These are phyloP conservation scores for Drosophila pseudoobscura DNA, from an alignment of 1,140 invertebrate genomes.

Conservation along the genomic window DNA sequence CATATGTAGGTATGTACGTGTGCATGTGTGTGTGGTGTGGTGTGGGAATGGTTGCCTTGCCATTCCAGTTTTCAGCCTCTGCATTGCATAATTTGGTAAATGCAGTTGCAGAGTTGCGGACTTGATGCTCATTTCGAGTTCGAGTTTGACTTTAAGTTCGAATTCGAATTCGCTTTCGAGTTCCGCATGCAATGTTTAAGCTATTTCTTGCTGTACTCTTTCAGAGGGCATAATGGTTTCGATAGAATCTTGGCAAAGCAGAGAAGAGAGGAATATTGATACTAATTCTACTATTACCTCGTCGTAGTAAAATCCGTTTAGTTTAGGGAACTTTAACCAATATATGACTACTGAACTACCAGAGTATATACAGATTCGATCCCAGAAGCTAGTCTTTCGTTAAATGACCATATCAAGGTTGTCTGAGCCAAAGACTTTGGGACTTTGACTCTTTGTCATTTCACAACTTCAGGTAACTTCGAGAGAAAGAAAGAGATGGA, in stretches of 20 bases:
- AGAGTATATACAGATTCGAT: not conserved
- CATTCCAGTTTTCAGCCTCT: conserved; percentile 60
- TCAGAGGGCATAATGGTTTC: not conserved
- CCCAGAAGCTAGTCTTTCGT: not conserved
- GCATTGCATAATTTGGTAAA: conserved; percentile 52
- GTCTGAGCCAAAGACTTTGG: conserved; percentile 38
- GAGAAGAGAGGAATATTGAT: too few relatives aligned
- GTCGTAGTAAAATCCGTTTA: too few relatives aligned
- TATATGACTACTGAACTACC: too few relatives aligned
- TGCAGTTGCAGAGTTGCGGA: conserved; percentile 26
- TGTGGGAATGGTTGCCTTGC: not conserved
- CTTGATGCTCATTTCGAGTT: not conserved
- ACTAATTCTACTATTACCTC: too few relatives aligned
- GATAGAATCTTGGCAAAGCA: too few relatives aligned
- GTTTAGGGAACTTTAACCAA: too few relatives aligned
- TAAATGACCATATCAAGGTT: conserved; percentile 50
- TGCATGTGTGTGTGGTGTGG: not conserved
- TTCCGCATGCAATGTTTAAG: conserved; percentile 61
- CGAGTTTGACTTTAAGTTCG: too few relatives aligned
- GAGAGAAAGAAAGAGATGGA: not conserved
- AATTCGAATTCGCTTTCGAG: conserved; percentile 12
- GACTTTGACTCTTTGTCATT: conserved; percentile 47
- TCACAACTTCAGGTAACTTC: conserved; percentile 48
- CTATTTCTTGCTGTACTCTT: conserved; percentile 4
- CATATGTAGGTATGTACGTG: not conserved